phyloP scores from a whole-genome alignment of 2,113 vertebrate genomes.

The Perca fluviatilis region DNA sequence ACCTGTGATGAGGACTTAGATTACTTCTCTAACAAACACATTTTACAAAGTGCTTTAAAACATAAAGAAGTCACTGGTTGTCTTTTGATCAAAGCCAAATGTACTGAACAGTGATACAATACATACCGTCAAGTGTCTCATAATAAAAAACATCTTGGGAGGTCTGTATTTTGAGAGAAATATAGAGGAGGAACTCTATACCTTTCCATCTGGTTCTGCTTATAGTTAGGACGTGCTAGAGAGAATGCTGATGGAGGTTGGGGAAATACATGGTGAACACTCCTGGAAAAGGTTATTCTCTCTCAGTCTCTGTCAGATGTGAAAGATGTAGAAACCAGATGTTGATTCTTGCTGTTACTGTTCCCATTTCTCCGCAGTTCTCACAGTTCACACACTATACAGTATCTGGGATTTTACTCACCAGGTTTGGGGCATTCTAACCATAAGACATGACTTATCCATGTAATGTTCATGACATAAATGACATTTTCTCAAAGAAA shows the following conservation, averaged over 20 bases:
- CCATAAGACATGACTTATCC: not conserved
- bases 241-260: constrained; percentile 44
- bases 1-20: not conserved
- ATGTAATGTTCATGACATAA: not conserved
- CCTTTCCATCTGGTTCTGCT: constrained; percentile 73
- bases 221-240: constrained; percentile 52
- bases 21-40: not conserved
- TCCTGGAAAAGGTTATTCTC: constrained; percentile 40
- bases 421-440: not conserved
- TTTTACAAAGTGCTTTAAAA: not conserved
- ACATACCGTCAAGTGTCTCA: constrained; percentile 15
- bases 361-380: constrained; percentile 16
- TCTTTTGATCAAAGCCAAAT: constrained; percentile 2
- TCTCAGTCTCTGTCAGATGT: constrained; percentile 47
- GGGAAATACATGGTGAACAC: constrained; percentile 54
- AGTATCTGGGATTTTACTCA: constrained; percentile 20
- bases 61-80: not conserved
- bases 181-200: constrained; percentile 40
- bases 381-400: constrained; percentile 7
- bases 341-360: constrained; percentile 41
- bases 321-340: constrained; percentile 75
- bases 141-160: constrained; percentile 49
- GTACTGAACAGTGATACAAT: not conserved
- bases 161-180: constrained; percentile 41
- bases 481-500: not conserved